A percentile compares a stretch with the other conserved stretches of the same genome.
Conservation (phyloP, 2,888 invertebrate genomes). For the Mechanitis mazaeus region DNA sequence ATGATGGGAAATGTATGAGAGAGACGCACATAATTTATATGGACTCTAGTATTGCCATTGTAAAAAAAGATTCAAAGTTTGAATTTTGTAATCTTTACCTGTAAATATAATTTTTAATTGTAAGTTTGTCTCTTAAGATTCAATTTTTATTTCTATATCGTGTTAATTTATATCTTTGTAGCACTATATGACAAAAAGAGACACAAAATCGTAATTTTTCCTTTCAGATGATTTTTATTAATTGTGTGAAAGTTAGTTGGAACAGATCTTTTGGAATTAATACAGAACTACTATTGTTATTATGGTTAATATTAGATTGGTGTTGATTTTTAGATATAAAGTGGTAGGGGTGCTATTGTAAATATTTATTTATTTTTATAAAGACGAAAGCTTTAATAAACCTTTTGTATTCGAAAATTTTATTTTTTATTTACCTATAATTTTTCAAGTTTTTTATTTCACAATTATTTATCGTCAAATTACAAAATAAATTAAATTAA, state of each 20-base stretch:
- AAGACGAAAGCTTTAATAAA: constrained; percentile 20
- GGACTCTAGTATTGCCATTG: neutral
- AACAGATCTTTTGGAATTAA: too few species aligned
- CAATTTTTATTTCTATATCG: too few species aligned
- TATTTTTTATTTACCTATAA: constrained; percentile 3
- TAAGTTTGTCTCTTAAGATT: too few species aligned
- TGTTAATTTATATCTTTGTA: too few species aligned
- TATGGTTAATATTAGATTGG: neutral
- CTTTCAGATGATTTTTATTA: too few species aligned
- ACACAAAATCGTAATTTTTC: too few species aligned
- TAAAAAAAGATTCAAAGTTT: neutral
- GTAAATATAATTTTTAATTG: neutral
- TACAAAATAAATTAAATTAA: too few species aligned
- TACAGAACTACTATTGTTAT: neutral
- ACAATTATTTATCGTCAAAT: too few species aligned
- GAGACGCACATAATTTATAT: constrained; percentile 6
- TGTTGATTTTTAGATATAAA: neutral
- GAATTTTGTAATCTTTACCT: neutral
- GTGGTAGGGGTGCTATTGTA: constrained; percentile 13
- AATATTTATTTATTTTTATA: constrained; percentile 11
- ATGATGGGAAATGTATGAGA: constrained; percentile 27
- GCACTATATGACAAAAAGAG: too few species aligned
- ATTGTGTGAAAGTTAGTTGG: too few species aligned
- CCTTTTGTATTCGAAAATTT: constrained; percentile 11
- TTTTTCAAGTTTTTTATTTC: too few species aligned